phyloP scores from a whole-genome alignment of 2,888 invertebrate species.

The Drosophila subsilvestris region DNA sequence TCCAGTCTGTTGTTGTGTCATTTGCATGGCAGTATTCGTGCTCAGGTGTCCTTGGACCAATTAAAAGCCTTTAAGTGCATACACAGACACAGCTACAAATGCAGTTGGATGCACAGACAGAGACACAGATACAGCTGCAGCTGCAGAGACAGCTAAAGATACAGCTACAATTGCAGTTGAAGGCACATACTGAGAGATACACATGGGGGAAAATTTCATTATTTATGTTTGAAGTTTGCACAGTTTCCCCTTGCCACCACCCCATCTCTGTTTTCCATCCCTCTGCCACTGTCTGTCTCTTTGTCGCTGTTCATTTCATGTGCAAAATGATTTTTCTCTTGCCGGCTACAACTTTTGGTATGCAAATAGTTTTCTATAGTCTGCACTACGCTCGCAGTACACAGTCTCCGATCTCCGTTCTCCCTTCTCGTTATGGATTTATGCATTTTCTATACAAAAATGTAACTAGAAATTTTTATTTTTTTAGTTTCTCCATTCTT shows the following conservation, averaged over 20 bases:
- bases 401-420: background rate
- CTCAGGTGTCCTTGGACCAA: conserved; percentile 71
- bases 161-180: background rate
- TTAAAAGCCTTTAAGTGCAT: conserved; percentile 60
- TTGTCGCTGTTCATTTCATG: conserved; percentile 64
- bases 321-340: conserved; percentile 59
- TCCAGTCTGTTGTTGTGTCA: conserved; percentile 42
- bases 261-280: background rate
- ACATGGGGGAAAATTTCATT: conserved; percentile 48
- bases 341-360: conserved; percentile 61
- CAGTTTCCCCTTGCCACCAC: background rate
- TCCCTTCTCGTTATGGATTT: conserved; percentile 32
- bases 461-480: too few relatives aligned
- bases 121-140: background rate
- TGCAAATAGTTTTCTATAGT: conserved; percentile 66
- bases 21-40: conserved; percentile 40
- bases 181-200: conserved; percentile 8
- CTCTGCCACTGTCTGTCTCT: background rate
- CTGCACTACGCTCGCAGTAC: background rate
- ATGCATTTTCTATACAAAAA: too few relatives aligned
- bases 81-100: conserved; percentile 16
- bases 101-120: background rate
- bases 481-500: conserved; percentile 49
- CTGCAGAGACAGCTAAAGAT: background rate
- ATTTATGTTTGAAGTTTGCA: conserved; percentile 61